These are phyloP conservation scores for Meiosimyza decipiens DNA, from an alignment of 2,888 invertebrate genomes.

Conservation along the genomic window DNA sequence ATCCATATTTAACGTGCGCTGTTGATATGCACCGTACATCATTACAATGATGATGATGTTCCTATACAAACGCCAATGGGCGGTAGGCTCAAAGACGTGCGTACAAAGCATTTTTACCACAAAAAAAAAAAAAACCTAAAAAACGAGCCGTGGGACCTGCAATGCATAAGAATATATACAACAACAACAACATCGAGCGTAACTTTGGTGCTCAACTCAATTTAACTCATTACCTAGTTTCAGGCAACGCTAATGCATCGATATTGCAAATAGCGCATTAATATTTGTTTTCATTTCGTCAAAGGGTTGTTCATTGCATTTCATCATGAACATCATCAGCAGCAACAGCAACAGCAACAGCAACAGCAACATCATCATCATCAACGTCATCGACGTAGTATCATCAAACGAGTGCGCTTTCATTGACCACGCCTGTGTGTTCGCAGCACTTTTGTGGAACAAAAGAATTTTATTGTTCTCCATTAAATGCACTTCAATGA, in stretches of 20 bases:
- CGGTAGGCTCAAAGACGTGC: conserved; percentile 13
- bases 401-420: no score
- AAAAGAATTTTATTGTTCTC: conserved; percentile 20
- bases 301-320: conserved; percentile 34
- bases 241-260: conserved; percentile 1
- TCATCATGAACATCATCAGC: conserved; percentile 43
- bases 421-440: no score
- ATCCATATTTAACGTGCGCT: conserved; percentile 17
- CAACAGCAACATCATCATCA: not conserved
- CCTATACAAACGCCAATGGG: not conserved
- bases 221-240: conserved; percentile 29
- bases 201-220: not conserved
- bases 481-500: conserved; percentile 32
- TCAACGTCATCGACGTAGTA: no score
- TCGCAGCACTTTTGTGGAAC: conserved; percentile 10
- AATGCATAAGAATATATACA: not conserved
- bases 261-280: conserved; percentile 37
- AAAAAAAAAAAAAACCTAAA: not conserved
- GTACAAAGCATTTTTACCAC: not conserved
- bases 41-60: not conserved
- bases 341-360: conserved; percentile 21
- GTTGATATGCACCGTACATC: no score
- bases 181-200: not conserved
- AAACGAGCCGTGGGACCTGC: not conserved
- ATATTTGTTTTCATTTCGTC: conserved; percentile 20